Evolutionary conservation across 2,888 invertebrate species (phyloP), one percentile per base, ranked within the genome.

Genomic region (Carabus problematicus): DNA sequence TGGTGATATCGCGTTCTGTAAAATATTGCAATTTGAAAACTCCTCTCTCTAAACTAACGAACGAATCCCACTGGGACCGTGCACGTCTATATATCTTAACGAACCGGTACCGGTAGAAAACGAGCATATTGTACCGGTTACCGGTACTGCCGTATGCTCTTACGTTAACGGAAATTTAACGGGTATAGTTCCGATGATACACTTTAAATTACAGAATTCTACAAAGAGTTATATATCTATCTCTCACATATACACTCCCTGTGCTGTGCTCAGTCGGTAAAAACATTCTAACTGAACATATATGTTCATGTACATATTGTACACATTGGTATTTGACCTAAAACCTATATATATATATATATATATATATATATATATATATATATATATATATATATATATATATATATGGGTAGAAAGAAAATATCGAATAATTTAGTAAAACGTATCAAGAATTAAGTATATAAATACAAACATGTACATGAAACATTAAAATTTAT

Each of bases 1-100:
- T 29, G 29, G 29, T 29, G 29, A 29, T 29, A 29, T 29, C 29
- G 64, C 64, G 43, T 41, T 54, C 49, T 49, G 64, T 70, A 55
- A 55, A 54, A 64, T 64, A 64, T 64, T 55, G 64, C 64, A 41
- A 64, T 64, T 64, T 64, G 64, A 64, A 64, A 64, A 64, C 55
- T 64, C 47, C 55, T 43, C 64, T 55, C 64, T 64, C 55, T 64
- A 64, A 29, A 64, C 64, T 64, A 64, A 64, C 64, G 64, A 64
- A 64, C 64, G 56, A 64, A 55, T 64, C 64, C 64, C 64, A 64
- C 54, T 64, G 64, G 64, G 64, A 64, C 43, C 43, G 40, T 43
- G 55, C 64, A 55, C 64, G 55, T 64, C 64, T 64, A 64, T 64
- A 64, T 64, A 64, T 64, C 64, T 64, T 56, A 56, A 55, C 64